A percentile compares a stretch with the other conserved stretches of the same genome.
Evolutionary conservation across 2,888 invertebrate genomes (phyloP).

Genomic region (Anodontia alba): DNA sequence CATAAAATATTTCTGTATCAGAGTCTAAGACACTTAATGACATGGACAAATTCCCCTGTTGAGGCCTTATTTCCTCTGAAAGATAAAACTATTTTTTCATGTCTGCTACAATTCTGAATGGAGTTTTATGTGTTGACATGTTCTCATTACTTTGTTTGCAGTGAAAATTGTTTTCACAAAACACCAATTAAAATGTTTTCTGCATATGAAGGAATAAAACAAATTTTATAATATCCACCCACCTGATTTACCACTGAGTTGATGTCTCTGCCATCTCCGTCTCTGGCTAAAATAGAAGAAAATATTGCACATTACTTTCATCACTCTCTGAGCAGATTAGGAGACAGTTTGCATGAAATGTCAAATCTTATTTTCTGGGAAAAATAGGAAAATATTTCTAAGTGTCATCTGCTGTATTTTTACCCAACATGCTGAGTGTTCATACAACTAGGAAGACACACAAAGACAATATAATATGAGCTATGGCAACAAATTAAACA

Average conservation of each 20-base stretch:
- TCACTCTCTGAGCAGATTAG: too few relatives aligned
- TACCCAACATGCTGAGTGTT: background rate
- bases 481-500: too few relatives aligned
- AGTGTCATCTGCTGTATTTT: background rate
- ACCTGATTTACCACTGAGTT: constrained; percentile 12
- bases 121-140: background rate
- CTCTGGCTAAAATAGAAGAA: background rate
- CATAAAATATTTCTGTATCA: too few relatives aligned
- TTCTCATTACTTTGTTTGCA: too few relatives aligned
- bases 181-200: too few relatives aligned
- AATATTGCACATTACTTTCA: too few relatives aligned
- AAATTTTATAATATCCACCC: background rate
- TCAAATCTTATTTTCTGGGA: background rate
- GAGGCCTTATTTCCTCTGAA: background rate
- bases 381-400: background rate
- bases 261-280: background rate
- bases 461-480: background rate
- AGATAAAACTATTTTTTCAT: background rate
- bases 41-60: too few relatives aligned
- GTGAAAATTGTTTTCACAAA: background rate
- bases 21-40: too few relatives aligned
- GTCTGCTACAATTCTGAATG: background rate
- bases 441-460: background rate
- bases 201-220: background rate
- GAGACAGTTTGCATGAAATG: too few relatives aligned